Conservation (phyloP, 2,888 invertebrate species). For the Platypus cylindrus region DNA sequence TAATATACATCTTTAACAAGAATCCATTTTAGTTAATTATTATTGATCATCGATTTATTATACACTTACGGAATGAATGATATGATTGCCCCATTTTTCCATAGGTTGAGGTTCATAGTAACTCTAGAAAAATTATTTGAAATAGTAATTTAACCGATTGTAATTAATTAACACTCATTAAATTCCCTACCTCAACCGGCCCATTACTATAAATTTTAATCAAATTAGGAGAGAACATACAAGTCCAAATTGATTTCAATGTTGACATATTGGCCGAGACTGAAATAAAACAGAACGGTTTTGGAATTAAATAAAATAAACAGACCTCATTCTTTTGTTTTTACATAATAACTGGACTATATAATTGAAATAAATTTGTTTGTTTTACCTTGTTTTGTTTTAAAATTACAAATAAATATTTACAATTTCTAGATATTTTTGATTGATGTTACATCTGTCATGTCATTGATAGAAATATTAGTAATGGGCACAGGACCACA, state of each 20-base stretch:
- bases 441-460: no score
- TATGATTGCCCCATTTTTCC: slow-evolving; percentile 63
- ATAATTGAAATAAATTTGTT: no score
- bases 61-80: slow-evolving; percentile 51
- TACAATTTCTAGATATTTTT: no score
- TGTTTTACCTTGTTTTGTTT: no score
- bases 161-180: background rate
- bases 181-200: slow-evolving; percentile 33
- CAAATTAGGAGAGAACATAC: slow-evolving; percentile 57
- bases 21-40: background rate
- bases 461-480: no score
- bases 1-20: slow-evolving; percentile 43
- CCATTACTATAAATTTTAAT: slow-evolving; percentile 56
- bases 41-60: background rate
- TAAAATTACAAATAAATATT: no score
- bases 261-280: slow-evolving; percentile 29
- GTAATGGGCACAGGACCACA: no score
- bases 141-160: background rate
- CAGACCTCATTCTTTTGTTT: no score
- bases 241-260: slow-evolving; percentile 46
- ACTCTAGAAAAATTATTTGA: slow-evolving; percentile 33
- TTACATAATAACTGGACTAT: no score
- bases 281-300: no score
- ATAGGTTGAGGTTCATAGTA: slow-evolving; percentile 53
- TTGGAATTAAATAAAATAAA: no score